Percentiles rank a stretch among this genome's conserved stretches.
phyloP scores from a whole-genome alignment of 2,888 invertebrate species.

The Pilophorus perplexus region DNA sequence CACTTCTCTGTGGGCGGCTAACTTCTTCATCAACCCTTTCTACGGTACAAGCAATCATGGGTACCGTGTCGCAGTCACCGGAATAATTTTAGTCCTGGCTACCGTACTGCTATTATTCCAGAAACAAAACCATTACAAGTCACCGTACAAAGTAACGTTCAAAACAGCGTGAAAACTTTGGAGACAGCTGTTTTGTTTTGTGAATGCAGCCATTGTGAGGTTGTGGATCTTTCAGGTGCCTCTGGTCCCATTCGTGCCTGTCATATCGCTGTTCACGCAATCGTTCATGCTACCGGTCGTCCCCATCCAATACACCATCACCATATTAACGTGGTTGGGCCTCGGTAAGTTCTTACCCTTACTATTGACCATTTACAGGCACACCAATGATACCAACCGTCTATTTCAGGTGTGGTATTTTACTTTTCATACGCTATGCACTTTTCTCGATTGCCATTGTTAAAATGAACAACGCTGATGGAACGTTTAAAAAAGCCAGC shows the following conservation, averaged over 20 bases:
- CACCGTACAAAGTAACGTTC: not conserved
- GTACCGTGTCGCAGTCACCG: not conserved
- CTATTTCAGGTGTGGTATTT: not conserved
- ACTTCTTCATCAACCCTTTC: not conserved
- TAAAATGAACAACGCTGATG: too few species aligned
- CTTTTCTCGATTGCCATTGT: not conserved
- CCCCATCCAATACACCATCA: not conserved
- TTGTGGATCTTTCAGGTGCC: conserved; percentile 7
- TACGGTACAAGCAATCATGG: not conserved
- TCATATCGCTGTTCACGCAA: not conserved
- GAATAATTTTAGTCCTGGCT: not conserved
- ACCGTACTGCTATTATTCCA: not conserved
- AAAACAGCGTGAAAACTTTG: too few species aligned
- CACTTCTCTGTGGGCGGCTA: not conserved
- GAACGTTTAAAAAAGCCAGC: too few species aligned
- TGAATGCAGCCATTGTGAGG: too few species aligned
- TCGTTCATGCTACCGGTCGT: not conserved
- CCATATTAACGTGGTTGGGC: not conserved
- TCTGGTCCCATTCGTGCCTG: not conserved
- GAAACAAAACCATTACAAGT: not conserved
- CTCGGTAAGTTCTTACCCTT: not conserved
- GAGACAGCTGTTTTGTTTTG: too few species aligned
- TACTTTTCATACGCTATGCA: not conserved
- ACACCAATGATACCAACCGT: too few species aligned
- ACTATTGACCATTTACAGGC: not conserved